These are phyloP conservation scores for Troides aeacus DNA, from an alignment of 2,888 invertebrate genomes.

Conservation along the genomic window DNA sequence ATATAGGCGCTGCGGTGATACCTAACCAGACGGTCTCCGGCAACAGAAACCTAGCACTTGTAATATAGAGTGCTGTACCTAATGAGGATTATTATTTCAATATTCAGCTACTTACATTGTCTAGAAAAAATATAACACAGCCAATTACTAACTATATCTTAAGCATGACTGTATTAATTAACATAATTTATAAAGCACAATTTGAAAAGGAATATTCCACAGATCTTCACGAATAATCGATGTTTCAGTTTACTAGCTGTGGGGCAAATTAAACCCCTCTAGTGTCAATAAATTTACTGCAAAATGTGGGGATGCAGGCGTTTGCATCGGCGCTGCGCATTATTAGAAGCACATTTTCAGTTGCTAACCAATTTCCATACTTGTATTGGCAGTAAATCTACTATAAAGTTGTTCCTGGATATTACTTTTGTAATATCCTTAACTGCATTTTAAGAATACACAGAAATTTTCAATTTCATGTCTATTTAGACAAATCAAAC, in stretches of 20 bases:
- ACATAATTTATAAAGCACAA: not conserved
- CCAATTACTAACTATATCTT: no score
- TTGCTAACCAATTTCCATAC: not conserved
- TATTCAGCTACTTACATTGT: no score
- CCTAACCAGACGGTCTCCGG: no score
- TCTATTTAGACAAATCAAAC: no score
- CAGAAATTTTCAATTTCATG: no score
- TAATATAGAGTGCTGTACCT: no score
- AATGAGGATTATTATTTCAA: no score
- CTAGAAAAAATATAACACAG: no score
- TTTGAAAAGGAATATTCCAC: not conserved
- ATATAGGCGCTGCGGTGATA: no score
- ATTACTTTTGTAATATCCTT: not conserved
- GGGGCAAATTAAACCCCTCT: not conserved
- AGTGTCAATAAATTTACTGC: conserved; percentile 15
- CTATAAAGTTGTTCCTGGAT: not conserved
- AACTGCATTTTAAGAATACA: no score
- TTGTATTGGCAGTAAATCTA: not conserved
- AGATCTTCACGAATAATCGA: conserved; percentile 1
- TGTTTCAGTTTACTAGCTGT: conserved; percentile 8
- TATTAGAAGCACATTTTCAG: not conserved
- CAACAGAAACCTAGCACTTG: no score
- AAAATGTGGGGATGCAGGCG: not conserved
- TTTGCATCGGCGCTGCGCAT: not conserved
- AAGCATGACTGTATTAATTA: no score